phyloP scores from a whole-genome alignment of 2,888 invertebrate genomes.

The Plusia festucae region DNA sequence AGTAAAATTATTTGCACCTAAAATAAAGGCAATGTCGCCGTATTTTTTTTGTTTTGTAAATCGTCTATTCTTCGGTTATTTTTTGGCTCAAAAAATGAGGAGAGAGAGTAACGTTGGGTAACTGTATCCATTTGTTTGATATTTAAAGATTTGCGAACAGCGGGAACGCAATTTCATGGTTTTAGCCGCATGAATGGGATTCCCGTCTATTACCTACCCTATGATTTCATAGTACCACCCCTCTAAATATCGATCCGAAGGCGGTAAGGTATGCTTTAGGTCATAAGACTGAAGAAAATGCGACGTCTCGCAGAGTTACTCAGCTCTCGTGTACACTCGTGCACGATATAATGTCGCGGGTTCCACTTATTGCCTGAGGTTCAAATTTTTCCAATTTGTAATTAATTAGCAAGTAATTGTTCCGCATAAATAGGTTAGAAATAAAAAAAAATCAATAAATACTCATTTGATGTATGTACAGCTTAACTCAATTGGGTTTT shows the following conservation, averaged over 20 bases:
- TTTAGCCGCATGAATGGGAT: not conserved
- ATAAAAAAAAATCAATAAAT: too few relatives aligned
- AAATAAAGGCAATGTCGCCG: too few relatives aligned
- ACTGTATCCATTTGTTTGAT: not conserved
- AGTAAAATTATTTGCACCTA: not conserved
- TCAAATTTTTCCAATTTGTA: too few relatives aligned
- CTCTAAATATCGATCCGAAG: not conserved
- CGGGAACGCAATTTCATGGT: not conserved
- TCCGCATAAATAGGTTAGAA: too few relatives aligned
- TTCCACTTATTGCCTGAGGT: too few relatives aligned
- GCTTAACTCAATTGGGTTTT: too few relatives aligned
- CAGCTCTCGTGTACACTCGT: too few relatives aligned
- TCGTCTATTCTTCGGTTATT: not conserved
- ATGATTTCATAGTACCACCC: constrained; percentile 5
- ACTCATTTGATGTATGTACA: too few relatives aligned
- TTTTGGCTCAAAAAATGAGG: not conserved
- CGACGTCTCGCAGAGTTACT: not conserved
- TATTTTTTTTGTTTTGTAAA: not conserved
- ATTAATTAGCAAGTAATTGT: too few relatives aligned
- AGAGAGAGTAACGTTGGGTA: not conserved
- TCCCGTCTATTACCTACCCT: not conserved
- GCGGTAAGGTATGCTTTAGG: not conserved
- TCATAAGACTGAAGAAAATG: not conserved
- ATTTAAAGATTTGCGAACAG: not conserved
- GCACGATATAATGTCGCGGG: too few relatives aligned